These are phyloP conservation scores for Oxyteleia sp. DNA, from an alignment of 2,888 invertebrate species.

Conservation along the genomic window DNA sequence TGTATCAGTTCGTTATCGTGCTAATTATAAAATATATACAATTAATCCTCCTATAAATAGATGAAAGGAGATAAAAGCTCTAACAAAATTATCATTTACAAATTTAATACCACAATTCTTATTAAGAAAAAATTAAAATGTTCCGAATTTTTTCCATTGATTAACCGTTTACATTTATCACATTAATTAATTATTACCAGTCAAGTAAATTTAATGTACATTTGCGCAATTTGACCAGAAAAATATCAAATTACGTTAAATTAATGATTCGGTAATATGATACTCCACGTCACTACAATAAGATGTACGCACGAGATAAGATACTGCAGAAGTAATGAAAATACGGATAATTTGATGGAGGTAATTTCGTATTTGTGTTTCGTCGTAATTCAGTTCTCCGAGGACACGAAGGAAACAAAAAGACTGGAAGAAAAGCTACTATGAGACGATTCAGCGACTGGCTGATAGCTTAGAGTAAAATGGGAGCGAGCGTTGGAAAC, in stretches of 20 bases:
- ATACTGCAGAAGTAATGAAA: slow-evolving; percentile 80
- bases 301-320: slow-evolving; percentile 50
- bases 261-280: slow-evolving; percentile 36
- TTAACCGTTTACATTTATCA: too few species aligned
- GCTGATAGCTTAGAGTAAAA: slow-evolving; percentile 67
- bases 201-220: background rate
- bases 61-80: too few species aligned
- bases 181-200: background rate
- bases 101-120: too few species aligned
- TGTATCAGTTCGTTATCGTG: too few species aligned
- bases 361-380: slow-evolving; percentile 82
- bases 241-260: slow-evolving; percentile 14
- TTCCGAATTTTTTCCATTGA: too few species aligned
- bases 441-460: slow-evolving; percentile 69
- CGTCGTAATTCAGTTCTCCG: slow-evolving; percentile 81
- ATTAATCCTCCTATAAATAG: too few species aligned
- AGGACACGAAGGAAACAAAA: slow-evolving; percentile 57
- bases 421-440: slow-evolving; percentile 61
- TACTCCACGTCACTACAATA: slow-evolving; percentile 38
- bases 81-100: too few species aligned
- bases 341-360: slow-evolving; percentile 79
- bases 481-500: slow-evolving; percentile 62
- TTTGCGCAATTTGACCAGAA: slow-evolving; percentile 3
- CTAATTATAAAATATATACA: too few species aligned
- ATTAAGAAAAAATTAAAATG: too few species aligned